Conservation (phyloP, 1,140 invertebrate genomes). For the Cyrtorhinus lividipennis region DNA sequence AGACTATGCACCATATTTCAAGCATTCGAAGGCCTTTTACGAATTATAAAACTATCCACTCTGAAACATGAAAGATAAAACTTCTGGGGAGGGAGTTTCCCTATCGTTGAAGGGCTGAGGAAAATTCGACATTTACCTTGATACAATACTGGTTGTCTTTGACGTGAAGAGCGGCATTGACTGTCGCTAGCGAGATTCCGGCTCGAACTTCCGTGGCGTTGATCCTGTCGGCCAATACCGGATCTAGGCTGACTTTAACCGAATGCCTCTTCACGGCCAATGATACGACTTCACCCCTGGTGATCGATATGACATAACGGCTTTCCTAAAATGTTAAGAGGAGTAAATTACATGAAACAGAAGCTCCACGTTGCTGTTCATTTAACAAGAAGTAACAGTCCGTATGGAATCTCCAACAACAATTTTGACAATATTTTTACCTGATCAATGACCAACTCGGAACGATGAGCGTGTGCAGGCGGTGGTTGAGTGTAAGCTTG, state of each 20-base stretch:
- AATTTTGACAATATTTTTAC: no score
- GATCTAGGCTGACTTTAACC: conserved; percentile 54
- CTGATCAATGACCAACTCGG: conserved; percentile 51
- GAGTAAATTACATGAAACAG: conserved; percentile 12
- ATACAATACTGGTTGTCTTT: conserved; percentile 58
- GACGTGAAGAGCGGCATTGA: conserved; percentile 59
- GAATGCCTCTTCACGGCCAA: conserved; percentile 60
- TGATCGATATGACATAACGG: conserved; percentile 50
- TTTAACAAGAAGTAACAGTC: no score
- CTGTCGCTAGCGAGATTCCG: conserved; percentile 57
- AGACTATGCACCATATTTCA: no score
- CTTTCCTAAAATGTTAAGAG: conserved; percentile 36
- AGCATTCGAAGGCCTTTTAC: no score
- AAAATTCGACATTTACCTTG: no score
- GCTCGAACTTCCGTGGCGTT: conserved; percentile 57
- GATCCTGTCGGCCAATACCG: conserved; percentile 55
- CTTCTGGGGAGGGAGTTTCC: no score
- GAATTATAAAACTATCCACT: no score
- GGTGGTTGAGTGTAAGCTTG: conserved; percentile 69
- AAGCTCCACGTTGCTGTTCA: no score
- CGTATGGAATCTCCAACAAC: no score
- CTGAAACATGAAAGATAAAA: no score
- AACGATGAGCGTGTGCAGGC: conserved; percentile 40
- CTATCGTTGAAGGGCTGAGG: no score
- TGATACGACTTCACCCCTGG: conserved; percentile 55